Percentiles rank a stretch among this genome's conserved stretches.
phyloP scores from a whole-genome alignment of 2,113 vertebrate genomes.

The Phoenicopterus ruber region DNA sequence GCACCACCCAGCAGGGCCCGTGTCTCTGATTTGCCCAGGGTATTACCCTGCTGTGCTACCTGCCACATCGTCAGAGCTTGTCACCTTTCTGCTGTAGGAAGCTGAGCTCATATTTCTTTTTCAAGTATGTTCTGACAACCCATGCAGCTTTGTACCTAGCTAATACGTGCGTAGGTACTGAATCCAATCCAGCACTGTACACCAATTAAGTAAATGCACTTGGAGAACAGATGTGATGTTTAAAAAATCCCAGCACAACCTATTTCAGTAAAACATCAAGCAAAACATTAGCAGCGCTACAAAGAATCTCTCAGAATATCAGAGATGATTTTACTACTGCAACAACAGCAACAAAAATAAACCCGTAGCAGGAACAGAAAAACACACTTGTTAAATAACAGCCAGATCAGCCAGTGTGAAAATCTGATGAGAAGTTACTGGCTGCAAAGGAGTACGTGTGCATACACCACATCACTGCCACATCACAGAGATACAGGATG shows the following conservation, averaged over 20 bases:
- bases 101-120: not conserved
- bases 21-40: not conserved
- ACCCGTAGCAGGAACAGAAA: not conserved
- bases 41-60: not conserved
- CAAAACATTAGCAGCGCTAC: not conserved
- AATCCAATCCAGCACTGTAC: not conserved
- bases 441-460: not conserved
- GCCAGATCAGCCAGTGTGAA: not conserved
- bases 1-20: not conserved
- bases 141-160: not conserved
- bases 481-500: conserved; percentile 62
- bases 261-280: not conserved
- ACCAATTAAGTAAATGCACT: not conserved
- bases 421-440: not conserved
- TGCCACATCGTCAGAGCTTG: not conserved
- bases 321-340: not conserved
- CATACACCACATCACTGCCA: conserved; percentile 38
- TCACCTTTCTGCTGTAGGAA: not conserved
- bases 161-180: not conserved
- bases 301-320: conserved; percentile 3
- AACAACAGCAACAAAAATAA: conserved; percentile 8
- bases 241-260: not conserved
- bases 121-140: not conserved
- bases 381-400: conserved; percentile 25
- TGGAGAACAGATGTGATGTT: conserved; percentile 19